Conservation (phyloP, 1,140 invertebrate genomes). For the Ditylenchus dipsaci region DNA sequence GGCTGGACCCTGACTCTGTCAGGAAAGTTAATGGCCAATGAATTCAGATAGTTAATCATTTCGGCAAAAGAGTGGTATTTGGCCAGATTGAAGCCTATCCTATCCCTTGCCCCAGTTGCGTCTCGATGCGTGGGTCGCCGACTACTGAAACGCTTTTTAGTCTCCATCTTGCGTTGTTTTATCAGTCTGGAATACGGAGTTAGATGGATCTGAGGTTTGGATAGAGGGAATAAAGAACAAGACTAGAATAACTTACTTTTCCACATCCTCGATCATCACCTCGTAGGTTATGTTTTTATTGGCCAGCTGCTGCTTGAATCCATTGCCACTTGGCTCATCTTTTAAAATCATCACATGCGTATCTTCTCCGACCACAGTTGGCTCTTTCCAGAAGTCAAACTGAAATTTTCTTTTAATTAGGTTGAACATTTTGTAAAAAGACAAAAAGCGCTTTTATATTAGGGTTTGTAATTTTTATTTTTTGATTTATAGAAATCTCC, state of each 20-base stretch:
- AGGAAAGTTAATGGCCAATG: slow-evolving; percentile 51
- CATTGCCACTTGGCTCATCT: background rate
- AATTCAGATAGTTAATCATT: slow-evolving; percentile 56
- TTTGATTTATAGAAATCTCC: no score
- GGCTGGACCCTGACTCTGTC: slow-evolving; percentile 51
- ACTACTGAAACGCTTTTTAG: background rate
- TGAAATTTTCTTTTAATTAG: slow-evolving; percentile 8
- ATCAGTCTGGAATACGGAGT: slow-evolving; percentile 39
- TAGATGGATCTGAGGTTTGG: background rate
- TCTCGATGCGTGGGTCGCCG: slow-evolving; percentile 24
- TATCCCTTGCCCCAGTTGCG: background rate
- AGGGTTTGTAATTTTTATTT: no score
- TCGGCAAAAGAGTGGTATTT: slow-evolving; percentile 56
- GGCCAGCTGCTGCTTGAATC: background rate
- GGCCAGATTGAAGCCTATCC: slow-evolving; percentile 42
- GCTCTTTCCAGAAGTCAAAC: slow-evolving; percentile 49
- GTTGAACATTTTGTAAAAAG: no score
- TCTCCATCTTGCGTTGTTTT: slow-evolving; percentile 32
- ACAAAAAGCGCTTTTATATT: no score
- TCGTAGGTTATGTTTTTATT: slow-evolving; percentile 24
- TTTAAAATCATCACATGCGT: slow-evolving; percentile 35
- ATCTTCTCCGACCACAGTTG: slow-evolving; percentile 39
- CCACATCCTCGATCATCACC: slow-evolving; percentile 56
- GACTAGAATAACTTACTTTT: slow-evolving; percentile 39
- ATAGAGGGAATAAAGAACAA: slow-evolving; percentile 1